Evolutionary conservation across 2,888 invertebrate genomes (phyloP).

Genomic region (Pseudolycoriella hygida): DNA sequence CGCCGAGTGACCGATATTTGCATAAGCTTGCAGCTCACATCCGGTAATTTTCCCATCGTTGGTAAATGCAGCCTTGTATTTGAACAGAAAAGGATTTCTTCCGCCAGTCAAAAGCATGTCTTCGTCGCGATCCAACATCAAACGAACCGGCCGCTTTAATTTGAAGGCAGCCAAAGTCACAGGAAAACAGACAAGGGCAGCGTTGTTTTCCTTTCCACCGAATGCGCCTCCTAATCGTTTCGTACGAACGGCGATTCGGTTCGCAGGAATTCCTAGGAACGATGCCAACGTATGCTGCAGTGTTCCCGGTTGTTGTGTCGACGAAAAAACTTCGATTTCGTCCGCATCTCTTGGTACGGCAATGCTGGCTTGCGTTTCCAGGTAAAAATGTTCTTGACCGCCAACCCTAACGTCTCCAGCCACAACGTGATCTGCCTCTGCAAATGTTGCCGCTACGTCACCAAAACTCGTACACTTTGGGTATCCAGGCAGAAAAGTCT

Average conservation of each 20-base stretch:
- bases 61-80: conserved; percentile 69
- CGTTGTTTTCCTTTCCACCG: conserved; percentile 83
- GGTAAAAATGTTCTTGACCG: conserved; percentile 92
- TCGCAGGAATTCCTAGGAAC: conserved; percentile 51
- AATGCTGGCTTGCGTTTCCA: conserved; percentile 67
- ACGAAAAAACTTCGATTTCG: conserved; percentile 70
- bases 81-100: conserved; percentile 73
- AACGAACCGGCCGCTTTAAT: conserved; percentile 58
- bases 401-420: conserved; percentile 66
- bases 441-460: conserved; percentile 47
- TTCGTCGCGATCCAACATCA: conserved; percentile 84
- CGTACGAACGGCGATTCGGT: conserved; percentile 55
- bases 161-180: conserved; percentile 68
- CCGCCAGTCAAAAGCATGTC: conserved; percentile 84
- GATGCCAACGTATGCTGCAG: conserved; percentile 50
- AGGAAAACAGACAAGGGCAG: conserved; percentile 46
- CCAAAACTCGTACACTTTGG: conserved; percentile 44
- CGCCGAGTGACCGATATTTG: conserved; percentile 65
- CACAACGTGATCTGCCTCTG: conserved; percentile 49
- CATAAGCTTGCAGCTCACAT: conserved; percentile 53
- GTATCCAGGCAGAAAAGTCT: conserved; percentile 47
- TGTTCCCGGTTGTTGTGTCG: conserved; percentile 71
- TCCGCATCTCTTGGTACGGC: conserved; percentile 62
- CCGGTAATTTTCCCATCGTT: conserved; percentile 58
- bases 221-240: conserved; percentile 91